Evolutionary conservation across 2,888 invertebrate genomes (phyloP), one percentile per base, ranked within the genome.

Genomic region (Xiphydria camelus): DNA sequence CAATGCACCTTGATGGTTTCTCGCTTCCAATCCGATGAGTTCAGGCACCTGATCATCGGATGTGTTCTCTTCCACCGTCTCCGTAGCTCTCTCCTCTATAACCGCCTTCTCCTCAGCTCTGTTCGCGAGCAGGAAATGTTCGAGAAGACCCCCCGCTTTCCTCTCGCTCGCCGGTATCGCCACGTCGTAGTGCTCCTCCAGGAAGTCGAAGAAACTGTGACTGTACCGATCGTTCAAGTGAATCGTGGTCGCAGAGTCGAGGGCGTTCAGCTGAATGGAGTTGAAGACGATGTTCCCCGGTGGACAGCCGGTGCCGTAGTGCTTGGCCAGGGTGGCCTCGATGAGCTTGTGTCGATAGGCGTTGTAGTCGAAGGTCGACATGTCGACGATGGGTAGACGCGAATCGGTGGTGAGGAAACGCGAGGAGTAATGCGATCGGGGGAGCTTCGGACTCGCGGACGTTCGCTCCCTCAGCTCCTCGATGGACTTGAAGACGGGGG

Each of bases 201-300:
- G 37, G 18, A 66, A 67, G 15, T 59, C 55, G 21, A 66, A 65
- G 4, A 69, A 49, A n/a, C 61, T 61, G 23, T 58, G 62, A n/a
- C 51, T 45, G 38, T 56, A 57, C 5, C 45, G 37, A n/a, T 57
- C 48, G 37, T 52, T 51, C 19, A 60, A 12, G 26, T 10, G 7
- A 9, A 14, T 12, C 15, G 32, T 36, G 10, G 17, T 38, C 22
- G 18, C 47, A 7, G 55, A 53, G 10, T 64, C 57, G 7, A 51
- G 51, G 6, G 62, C 45, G 26, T 69, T 75, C 10, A 73, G 52
- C 14, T 68, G 64, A 14, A 73, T 64, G 9, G 70, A 67, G 40
- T 72, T 74, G 7, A 72, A 40, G 1, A 73, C 62, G 2, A 74
- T 67, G 37, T 66, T 54, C 0, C 73, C 73, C 0, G 74, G 73